Percentiles rank a stretch among this genome's conserved stretches.
phyloP scores from a whole-genome alignment of 2,113 vertebrate species.

The Plecotus auritus region DNA sequence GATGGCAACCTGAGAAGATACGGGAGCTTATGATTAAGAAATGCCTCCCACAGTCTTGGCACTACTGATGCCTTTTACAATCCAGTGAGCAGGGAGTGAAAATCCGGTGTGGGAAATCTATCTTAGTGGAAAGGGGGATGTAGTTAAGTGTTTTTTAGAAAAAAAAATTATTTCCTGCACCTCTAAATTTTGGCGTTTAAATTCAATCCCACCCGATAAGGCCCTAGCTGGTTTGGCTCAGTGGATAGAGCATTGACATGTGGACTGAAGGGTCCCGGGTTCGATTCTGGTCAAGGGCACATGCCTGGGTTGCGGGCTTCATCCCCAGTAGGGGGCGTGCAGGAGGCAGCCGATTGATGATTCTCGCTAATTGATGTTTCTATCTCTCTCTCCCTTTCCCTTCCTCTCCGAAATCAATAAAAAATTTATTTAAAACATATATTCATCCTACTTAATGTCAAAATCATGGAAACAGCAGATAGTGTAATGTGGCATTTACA shows the following conservation, averaged over 20 bases:
- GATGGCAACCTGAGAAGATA: background rate
- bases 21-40: background rate
- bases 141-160: background rate
- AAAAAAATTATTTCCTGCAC: background rate
- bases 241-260: background rate
- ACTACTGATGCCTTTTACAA: background rate
- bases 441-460: constrained; percentile 17
- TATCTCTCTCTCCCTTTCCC: background rate
- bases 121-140: background rate
- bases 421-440: background rate
- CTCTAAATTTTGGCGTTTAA: background rate
- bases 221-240: too few species aligned
- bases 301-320: background rate
- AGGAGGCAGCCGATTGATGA: background rate
- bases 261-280: too few species aligned
- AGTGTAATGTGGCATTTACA: background rate
- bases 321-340: background rate
- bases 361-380: background rate
- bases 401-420: background rate
- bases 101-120: background rate
- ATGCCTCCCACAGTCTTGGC: background rate
- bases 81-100: background rate
- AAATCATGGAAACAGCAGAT: constrained; percentile 13
- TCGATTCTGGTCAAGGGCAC: background rate
- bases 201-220: background rate